Evolutionary conservation across 2,797 vertebrate genomes (phyloP).

Genomic region (Carapus acus): DNA sequence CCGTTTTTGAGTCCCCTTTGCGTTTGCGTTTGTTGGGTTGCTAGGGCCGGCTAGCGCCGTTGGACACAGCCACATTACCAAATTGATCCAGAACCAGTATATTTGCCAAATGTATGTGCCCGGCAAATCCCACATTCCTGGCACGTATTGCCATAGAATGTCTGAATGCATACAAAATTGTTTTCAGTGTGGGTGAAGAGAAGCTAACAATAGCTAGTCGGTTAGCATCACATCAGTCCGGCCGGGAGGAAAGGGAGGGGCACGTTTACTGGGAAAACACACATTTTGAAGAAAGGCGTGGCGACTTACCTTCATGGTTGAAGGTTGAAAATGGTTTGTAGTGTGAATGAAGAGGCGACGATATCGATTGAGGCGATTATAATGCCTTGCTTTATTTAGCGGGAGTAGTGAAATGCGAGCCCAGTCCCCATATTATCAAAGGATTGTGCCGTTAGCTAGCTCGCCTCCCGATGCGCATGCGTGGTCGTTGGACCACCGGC

Average conservation of each 20-base stretch:
- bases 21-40: conserved; percentile 20
- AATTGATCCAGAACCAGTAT: not conserved
- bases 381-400: conserved; percentile 29
- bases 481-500: conserved; percentile 4
- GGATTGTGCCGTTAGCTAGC: conserved; percentile 28
- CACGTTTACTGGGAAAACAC: conserved; percentile 41
- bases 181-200: not conserved
- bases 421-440: conserved; percentile 35
- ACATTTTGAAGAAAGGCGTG: conserved; percentile 9
- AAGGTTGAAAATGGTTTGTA: not conserved
- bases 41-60: conserved; percentile 12
- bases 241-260: conserved; percentile 62
- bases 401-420: conserved; percentile 31
- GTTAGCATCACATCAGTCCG: conserved; percentile 60
- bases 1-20: not conserved
- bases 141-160: not conserved
- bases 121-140: not conserved
- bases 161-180: not conserved
- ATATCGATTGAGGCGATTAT: not conserved
- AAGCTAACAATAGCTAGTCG: conserved; percentile 56
- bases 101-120: not conserved
- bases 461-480: conserved; percentile 51
- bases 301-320: conserved; percentile 72
- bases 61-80: not conserved
- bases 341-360: not conserved